phyloP scores from a whole-genome alignment of 2,113 vertebrate genomes.

The Chamaea fasciata region DNA sequence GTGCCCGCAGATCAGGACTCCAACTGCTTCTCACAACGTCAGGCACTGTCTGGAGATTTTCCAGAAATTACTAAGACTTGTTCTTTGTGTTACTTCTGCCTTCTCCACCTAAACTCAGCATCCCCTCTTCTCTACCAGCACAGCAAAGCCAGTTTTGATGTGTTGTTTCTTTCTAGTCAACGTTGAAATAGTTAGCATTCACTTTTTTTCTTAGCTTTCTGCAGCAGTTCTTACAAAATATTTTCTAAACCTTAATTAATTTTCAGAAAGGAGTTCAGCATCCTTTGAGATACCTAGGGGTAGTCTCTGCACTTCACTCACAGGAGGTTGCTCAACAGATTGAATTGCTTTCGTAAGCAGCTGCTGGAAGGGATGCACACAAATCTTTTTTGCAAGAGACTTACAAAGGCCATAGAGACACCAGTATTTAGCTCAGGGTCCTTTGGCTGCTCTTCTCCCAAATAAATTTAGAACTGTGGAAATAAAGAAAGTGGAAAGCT shows the following conservation, averaged over 20 bases:
- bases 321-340: background rate
- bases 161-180: background rate
- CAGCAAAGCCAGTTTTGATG: background rate
- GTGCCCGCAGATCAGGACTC: background rate
- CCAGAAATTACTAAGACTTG: background rate
- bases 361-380: background rate
- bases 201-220: background rate
- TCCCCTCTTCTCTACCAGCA: background rate
- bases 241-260: background rate
- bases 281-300: background rate
- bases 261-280: background rate
- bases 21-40: background rate
- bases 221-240: background rate
- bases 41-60: background rate
- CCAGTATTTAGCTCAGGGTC: background rate
- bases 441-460: background rate
- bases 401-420: background rate
- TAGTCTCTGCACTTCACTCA: background rate
- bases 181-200: background rate
- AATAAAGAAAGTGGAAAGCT: background rate
- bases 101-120: background rate
- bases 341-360: accelerated
- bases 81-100: background rate
- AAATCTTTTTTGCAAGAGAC: background rate
- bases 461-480: background rate